phyloP scores from a whole-genome alignment of 1,140 invertebrate genomes.

The Cheumatopsyche charites region DNA sequence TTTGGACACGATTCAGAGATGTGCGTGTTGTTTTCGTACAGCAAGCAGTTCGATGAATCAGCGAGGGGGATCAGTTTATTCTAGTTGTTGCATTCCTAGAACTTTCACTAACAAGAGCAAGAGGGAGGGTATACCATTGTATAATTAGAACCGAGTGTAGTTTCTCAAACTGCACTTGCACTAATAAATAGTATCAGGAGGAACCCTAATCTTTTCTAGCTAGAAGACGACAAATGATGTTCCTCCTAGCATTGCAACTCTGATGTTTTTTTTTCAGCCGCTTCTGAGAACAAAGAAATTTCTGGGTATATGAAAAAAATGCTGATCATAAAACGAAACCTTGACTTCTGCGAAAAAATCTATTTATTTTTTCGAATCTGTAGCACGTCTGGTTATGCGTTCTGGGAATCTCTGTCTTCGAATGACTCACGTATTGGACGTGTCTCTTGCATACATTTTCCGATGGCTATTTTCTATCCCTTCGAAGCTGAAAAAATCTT shows the following conservation, averaged over 20 bases:
- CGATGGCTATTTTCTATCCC: slow-evolving; percentile 4
- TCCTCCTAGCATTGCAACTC: too few relatives aligned
- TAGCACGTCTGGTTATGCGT: neutral
- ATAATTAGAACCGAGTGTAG: too few relatives aligned
- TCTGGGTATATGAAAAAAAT: too few relatives aligned
- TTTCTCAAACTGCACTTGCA: too few relatives aligned
- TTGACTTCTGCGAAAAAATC: too few relatives aligned
- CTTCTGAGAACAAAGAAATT: too few relatives aligned
- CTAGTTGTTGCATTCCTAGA: slow-evolving; percentile 36
- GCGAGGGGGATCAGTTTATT: slow-evolving; percentile 32
- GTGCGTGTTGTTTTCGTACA: slow-evolving; percentile 15
- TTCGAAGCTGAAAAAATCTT: neutral
- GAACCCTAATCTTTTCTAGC: neutral
- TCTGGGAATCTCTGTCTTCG: slow-evolving; percentile 11
- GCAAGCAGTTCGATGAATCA: slow-evolving; percentile 18
- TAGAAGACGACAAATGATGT: slow-evolving; percentile 3
- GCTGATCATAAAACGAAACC: too few relatives aligned
- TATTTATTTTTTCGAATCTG: too few relatives aligned
- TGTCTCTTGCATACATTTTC: slow-evolving; percentile 5
- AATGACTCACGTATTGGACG: neutral
- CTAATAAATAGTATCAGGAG: too few relatives aligned
- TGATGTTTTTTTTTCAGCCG: too few relatives aligned
- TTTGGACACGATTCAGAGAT: neutral
- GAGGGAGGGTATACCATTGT: neutral
- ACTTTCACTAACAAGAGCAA: slow-evolving; percentile 11